Conservation (phyloP, 2,888 invertebrate genomes). For the Pachymerium ferrugineum region DNA sequence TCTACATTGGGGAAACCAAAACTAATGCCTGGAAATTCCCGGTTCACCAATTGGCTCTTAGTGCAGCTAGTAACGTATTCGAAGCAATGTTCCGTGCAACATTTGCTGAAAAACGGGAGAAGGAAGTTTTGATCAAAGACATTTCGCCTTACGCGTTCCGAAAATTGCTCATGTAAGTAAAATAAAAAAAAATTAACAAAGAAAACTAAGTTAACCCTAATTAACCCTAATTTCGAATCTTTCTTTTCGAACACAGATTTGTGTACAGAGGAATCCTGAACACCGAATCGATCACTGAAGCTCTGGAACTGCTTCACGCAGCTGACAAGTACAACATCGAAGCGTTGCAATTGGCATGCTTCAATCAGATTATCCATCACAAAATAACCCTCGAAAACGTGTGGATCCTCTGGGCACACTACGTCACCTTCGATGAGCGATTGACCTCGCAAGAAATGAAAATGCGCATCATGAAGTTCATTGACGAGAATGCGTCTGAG, state of each 20-base stretch:
- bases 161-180: background rate
- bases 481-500: background rate
- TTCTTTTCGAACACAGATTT: background rate
- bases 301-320: background rate
- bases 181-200: background rate
- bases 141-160: background rate
- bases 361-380: background rate
- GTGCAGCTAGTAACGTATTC: background rate
- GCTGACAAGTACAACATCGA: background rate
- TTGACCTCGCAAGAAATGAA: background rate
- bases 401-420: background rate
- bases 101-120: background rate
- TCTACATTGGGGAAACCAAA: background rate
- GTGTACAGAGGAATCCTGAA: background rate
- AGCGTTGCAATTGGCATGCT: background rate
- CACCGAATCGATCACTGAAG: background rate
- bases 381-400: background rate
- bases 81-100: background rate
- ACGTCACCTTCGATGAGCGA: background rate
- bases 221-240: background rate
- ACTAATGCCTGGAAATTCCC: background rate
- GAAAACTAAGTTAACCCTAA: background rate
- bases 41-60: background rate
- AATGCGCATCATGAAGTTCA: background rate
- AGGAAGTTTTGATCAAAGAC: background rate